Conservation (phyloP, 2,113 vertebrate species). For the Electrona antarctica region DNA sequence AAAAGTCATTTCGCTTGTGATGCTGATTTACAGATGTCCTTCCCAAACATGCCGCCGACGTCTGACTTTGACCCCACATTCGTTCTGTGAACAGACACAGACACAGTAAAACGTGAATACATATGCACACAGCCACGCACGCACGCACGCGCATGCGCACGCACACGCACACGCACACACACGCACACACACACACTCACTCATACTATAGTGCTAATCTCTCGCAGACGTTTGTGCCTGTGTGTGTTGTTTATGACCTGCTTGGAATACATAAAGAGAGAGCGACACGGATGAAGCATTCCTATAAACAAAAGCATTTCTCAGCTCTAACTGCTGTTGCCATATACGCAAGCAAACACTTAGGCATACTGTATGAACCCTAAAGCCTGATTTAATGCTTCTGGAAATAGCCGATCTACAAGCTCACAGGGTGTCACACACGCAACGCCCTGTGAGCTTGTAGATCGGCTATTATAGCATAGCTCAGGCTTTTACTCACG, state of each 20-base stretch:
- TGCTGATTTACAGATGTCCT: conserved; percentile 38
- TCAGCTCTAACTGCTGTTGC: conserved; percentile 56
- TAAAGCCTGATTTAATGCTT: background rate
- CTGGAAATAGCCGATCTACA: background rate
- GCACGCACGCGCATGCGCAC: conserved; percentile 10
- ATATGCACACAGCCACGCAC: conserved; percentile 5
- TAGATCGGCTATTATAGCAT: background rate
- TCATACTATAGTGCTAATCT: conserved; percentile 23
- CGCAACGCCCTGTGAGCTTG: too few species aligned
- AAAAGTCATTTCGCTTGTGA: conserved; percentile 33
- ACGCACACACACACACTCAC: conserved; percentile 9
- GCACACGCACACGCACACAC: conserved; percentile 1
- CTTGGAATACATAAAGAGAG: conserved; percentile 48
- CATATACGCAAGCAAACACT: conserved; percentile 26
- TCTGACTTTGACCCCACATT: conserved; percentile 36
- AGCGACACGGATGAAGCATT: conserved; percentile 46
- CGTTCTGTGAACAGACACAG: conserved; percentile 20
- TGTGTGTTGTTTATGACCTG: conserved; percentile 49
- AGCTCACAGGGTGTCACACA: too few species aligned
- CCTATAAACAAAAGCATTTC: conserved; percentile 66
- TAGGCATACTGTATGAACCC: background rate
- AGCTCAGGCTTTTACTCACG: conserved; percentile 5
- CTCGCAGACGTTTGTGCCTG: conserved; percentile 41
- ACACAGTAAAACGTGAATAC: background rate
- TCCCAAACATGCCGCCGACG: conserved; percentile 23